phyloP scores from a whole-genome alignment of 2,113 vertebrate species.

The Brevimyrus niger region DNA sequence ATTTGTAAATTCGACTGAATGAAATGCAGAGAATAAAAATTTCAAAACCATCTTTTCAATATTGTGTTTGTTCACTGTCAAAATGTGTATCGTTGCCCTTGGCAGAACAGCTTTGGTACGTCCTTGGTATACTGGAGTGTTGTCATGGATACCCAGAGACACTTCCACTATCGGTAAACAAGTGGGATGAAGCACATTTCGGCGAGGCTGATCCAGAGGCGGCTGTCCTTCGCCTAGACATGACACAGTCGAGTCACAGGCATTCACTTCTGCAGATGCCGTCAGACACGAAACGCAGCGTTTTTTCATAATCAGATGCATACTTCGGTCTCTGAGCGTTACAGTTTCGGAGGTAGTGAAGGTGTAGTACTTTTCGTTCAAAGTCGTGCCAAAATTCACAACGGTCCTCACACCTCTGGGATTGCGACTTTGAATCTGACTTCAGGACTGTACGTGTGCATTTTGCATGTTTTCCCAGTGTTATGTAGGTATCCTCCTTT shows the following conservation, averaged over 20 bases:
- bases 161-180: slow-evolving; percentile 65
- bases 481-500: neutral
- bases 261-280: neutral
- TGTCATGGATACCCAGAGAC: slow-evolving; percentile 74
- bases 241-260: neutral
- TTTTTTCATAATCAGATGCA: neutral
- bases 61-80: slow-evolving; percentile 8
- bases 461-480: neutral
- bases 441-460: neutral
- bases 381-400: neutral
- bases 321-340: neutral
- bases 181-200: slow-evolving; percentile 58
- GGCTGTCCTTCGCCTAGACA: neutral
- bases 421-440: neutral
- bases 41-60: neutral
- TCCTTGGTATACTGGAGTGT: slow-evolving; percentile 55
- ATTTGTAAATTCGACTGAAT: neutral
- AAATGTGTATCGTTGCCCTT: slow-evolving; percentile 33
- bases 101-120: slow-evolving; percentile 49
- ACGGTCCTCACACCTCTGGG: neutral
- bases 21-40: neutral
- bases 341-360: neutral
- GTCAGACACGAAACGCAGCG: neutral
- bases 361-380: neutral
- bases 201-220: slow-evolving; percentile 51